Evolutionary conservation across 2,888 invertebrate species (phyloP).

Genomic region (Ariolimax columbianus): DNA sequence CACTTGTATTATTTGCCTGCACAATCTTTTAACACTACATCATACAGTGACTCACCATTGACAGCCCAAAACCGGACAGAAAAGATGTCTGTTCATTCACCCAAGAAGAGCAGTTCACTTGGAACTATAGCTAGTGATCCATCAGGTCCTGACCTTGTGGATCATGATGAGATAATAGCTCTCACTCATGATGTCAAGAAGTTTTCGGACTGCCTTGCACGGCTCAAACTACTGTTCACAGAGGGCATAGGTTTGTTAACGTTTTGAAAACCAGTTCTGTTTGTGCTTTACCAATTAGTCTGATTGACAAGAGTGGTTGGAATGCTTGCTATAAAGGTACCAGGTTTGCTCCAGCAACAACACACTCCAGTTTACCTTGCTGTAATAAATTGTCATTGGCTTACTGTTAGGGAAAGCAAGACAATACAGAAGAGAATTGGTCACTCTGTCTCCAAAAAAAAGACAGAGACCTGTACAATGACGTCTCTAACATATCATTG

Average conservation of each 20-base stretch:
- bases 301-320: too few relatives aligned
- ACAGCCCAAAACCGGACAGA: background rate
- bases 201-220: conserved; percentile 80
- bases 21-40: background rate
- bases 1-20: background rate
- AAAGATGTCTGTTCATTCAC: conserved; percentile 49
- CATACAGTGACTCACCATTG: conserved; percentile 25
- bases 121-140: conserved; percentile 77
- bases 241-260: conserved; percentile 77
- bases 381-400: too few relatives aligned
- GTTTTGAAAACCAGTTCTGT: background rate
- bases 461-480: too few relatives aligned
- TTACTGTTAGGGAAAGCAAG: too few relatives aligned
- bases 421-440: too few relatives aligned
- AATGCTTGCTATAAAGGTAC: too few relatives aligned
- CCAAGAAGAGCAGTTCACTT: conserved; percentile 63
- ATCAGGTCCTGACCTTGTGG: conserved; percentile 72
- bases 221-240: conserved; percentile 78
- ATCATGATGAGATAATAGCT: conserved; percentile 80
- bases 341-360: too few relatives aligned
- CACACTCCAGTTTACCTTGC: too few relatives aligned
- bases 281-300: background rate
- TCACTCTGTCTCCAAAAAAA: too few relatives aligned
- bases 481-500: too few relatives aligned
- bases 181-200: conserved; percentile 80